Evolutionary conservation across 2,797 vertebrate species (phyloP), one percentile per base, ranked within the genome.

Genomic region (Hephaestus fuliginosus): DNA sequence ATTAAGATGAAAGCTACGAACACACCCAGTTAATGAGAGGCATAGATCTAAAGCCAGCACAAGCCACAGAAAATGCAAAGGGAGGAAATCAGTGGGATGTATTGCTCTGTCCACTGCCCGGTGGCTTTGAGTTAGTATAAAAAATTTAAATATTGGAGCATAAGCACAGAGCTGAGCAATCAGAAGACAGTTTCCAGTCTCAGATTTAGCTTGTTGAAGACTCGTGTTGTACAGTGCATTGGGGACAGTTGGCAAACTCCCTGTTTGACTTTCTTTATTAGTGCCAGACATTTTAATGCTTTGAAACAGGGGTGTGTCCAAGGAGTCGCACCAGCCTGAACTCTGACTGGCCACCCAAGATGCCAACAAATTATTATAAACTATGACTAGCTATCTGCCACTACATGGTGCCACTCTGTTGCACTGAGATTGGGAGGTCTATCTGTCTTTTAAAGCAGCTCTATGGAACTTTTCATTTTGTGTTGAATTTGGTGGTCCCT

Each of bases 1-100:
- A 75, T 58, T 14, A 44, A 69, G 46, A 76, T 58, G 62, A 72
- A 57, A 55, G 20, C 46, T 25, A 22, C n/a, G 63, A 72, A 62
- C 13, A 51, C 39, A 2, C 22, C 20, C 12, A 43, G 58, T 22
- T 55, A 69, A 70, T 53, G 41, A 65, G 60, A 49, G 51, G 46
- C 58, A 80, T 12, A 20, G 48, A 75, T 64, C 55, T 20, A 25
- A 76, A 70, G 61, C 43, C 28, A 41, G 5, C 18, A 56, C 41
- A 39, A 12, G 2, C 49, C 43, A 58, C 20, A 80, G 52, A 25
- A 58, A 61, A 81, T 1, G 39, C 39, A 48, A 57, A 3, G 0
- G 0, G 51, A 33, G 15, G 11, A 51, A 49, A 68, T 71, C 36
- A 52, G 39, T 5, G 49, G 25, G 18, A 48, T 17, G 13, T 58